Conservation (phyloP, 2,797 vertebrate genomes). For the Ambastaia sidthimunki region DNA sequence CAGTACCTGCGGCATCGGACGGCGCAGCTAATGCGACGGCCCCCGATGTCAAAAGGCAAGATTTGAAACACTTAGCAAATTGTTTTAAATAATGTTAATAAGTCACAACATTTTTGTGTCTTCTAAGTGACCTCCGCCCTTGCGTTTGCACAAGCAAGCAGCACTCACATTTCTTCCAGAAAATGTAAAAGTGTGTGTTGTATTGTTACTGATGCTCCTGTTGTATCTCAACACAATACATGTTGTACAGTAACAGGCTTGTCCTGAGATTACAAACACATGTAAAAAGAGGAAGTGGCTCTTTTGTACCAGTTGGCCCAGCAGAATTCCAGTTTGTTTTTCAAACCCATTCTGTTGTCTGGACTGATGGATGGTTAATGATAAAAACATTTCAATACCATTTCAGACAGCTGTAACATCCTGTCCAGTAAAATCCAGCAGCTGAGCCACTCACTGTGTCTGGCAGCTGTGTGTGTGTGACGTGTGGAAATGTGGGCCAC, state of each 20-base stretch:
- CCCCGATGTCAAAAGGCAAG: background rate
- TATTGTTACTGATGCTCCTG: no score
- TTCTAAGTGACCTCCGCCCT: no score
- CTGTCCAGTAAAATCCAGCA: constrained; percentile 47
- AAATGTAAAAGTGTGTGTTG: no score
- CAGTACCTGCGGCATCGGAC: constrained; percentile 51
- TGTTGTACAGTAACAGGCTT: constrained; percentile 30
- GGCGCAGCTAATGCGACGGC: constrained; percentile 63
- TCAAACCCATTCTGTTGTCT: constrained; percentile 55
- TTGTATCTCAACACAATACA: constrained; percentile 4
- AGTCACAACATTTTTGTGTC: no score
- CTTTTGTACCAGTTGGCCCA: constrained; percentile 34
- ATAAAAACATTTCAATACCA: constrained; percentile 60
- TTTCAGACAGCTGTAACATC: constrained; percentile 59
- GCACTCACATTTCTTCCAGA: no score
- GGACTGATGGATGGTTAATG: constrained; percentile 55
- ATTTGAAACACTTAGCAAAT: constrained; percentile 33
- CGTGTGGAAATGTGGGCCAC: constrained; percentile 45
- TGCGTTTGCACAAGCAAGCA: no score
- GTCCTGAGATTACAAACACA: constrained; percentile 28
- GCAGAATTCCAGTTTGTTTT: constrained; percentile 52
- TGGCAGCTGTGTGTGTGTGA: constrained; percentile 41
- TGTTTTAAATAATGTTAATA: constrained; percentile 14
- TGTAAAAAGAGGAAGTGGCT: constrained; percentile 51
- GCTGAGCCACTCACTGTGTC: constrained; percentile 30